A percentile compares a stretch with the other conserved stretches of the same genome.
Evolutionary conservation across 2,888 invertebrate species (phyloP).

Genomic region (Drosophila kokeensis): DNA sequence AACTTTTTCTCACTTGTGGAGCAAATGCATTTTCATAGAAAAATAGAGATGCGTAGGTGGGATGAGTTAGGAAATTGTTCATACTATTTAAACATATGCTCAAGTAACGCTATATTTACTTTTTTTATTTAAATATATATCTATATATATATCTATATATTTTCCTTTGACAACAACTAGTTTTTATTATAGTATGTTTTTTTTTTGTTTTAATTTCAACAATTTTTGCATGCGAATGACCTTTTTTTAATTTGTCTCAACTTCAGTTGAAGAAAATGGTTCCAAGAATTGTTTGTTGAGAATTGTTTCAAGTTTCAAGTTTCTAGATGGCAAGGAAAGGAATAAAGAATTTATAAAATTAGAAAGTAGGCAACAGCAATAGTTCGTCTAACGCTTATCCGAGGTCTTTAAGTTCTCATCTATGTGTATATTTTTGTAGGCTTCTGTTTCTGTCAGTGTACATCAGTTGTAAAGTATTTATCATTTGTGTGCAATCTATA

Average conservation of each 20-base stretch:
- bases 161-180: slow-evolving; percentile 54
- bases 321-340: slow-evolving; percentile 10
- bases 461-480: slow-evolving; percentile 53
- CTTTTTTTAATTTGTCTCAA: slow-evolving; percentile 15
- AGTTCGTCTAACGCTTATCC: slow-evolving; percentile 53
- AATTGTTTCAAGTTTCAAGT: slow-evolving; percentile 4
- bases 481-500: slow-evolving; percentile 62
- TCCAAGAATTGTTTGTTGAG: slow-evolving; percentile 9
- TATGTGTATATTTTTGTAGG: slow-evolving; percentile 50
- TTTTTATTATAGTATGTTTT: slow-evolving; percentile 30
- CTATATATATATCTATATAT: background rate
- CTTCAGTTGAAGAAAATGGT: slow-evolving; percentile 13
- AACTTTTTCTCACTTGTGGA: slow-evolving; percentile 60
- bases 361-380: slow-evolving; percentile 34
- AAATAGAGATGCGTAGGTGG: slow-evolving; percentile 84
- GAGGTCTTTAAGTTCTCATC: slow-evolving; percentile 63
- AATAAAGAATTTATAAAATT: slow-evolving; percentile 32
- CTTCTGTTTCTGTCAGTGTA: slow-evolving; percentile 70
- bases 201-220: slow-evolving; percentile 34
- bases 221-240: slow-evolving; percentile 50
- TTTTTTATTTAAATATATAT: slow-evolving; percentile 9
- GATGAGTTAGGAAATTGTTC: slow-evolving; percentile 84
- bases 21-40: slow-evolving; percentile 82
- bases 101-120: slow-evolving; percentile 54
- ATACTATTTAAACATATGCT: slow-evolving; percentile 57